These are phyloP conservation scores for Helicoverpa zea DNA, from an alignment of 1,140 invertebrate species.

Conservation along the genomic window DNA sequence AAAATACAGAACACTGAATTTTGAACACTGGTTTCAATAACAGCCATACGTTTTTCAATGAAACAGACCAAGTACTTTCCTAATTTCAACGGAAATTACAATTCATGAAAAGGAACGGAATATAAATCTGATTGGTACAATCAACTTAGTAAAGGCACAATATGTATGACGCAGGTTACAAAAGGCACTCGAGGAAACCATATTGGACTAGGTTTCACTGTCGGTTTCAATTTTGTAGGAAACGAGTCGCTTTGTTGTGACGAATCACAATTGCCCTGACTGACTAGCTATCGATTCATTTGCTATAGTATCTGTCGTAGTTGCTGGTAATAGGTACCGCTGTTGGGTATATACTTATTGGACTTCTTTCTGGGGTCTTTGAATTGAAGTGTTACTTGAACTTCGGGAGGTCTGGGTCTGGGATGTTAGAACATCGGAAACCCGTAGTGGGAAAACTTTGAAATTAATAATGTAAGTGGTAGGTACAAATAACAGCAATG, in stretches of 20 bases:
- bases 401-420: too few species aligned
- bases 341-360: neutral
- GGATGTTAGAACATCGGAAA: too few species aligned
- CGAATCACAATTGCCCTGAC: conserved; percentile 1
- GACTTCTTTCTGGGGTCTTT: too few species aligned
- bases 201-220: conserved; percentile 19
- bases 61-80: too few species aligned
- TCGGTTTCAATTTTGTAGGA: conserved; percentile 3
- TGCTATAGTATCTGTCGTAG: neutral
- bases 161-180: conserved; percentile 28
- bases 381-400: too few species aligned
- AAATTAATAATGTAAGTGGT: too few species aligned
- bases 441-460: too few species aligned
- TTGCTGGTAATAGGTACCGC: neutral
- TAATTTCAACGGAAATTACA: neutral
- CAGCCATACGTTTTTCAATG: too few species aligned
- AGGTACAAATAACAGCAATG: too few species aligned
- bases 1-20: neutral
- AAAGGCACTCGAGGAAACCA: conserved; percentile 7
- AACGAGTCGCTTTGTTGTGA: neutral
- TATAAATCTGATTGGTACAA: conserved; percentile 2
- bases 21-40: too few species aligned
- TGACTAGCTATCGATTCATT: neutral
- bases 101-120: neutral
- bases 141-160: conserved; percentile 6